These are phyloP conservation scores for Bombus confusus DNA, from an alignment of 1,140 invertebrate species.

Conservation along the genomic window DNA sequence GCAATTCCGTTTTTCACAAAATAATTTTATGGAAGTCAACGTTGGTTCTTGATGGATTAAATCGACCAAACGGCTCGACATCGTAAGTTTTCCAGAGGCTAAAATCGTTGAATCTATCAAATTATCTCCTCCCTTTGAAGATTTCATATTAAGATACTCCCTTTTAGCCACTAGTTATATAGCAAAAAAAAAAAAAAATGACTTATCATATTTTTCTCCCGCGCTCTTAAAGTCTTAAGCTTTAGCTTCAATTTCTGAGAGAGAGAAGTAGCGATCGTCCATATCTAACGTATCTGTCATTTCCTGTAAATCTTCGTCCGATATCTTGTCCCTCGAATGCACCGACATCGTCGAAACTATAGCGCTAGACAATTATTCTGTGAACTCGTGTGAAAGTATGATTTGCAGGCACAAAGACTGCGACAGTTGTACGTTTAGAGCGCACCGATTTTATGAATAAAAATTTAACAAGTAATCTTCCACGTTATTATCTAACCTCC, in stretches of 20 bases:
- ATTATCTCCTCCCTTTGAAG: too few species aligned
- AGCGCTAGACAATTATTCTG: too few species aligned
- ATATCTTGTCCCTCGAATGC: background rate
- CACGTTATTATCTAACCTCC: background rate
- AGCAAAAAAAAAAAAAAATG: too few species aligned
- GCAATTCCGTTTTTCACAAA: too few species aligned
- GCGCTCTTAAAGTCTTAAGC: background rate
- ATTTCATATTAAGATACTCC: background rate
- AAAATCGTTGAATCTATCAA: too few species aligned
- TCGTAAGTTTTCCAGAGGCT: too few species aligned
- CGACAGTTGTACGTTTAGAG: background rate
- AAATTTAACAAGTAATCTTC: background rate
- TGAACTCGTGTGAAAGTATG: background rate
- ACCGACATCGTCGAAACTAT: background rate
- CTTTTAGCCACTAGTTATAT: background rate
- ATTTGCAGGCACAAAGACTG: background rate
- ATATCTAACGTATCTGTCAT: background rate
- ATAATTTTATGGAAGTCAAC: too few species aligned
- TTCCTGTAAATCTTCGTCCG: background rate
- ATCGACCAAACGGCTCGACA: too few species aligned
- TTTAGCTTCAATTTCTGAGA: background rate
- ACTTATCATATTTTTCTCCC: background rate
- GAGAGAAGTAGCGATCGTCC: background rate
- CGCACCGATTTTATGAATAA: constrained; percentile 27
- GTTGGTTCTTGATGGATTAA: too few species aligned